Evolutionary conservation across 2,113 vertebrate genomes (phyloP).

Genomic region (Uria aalge): DNA sequence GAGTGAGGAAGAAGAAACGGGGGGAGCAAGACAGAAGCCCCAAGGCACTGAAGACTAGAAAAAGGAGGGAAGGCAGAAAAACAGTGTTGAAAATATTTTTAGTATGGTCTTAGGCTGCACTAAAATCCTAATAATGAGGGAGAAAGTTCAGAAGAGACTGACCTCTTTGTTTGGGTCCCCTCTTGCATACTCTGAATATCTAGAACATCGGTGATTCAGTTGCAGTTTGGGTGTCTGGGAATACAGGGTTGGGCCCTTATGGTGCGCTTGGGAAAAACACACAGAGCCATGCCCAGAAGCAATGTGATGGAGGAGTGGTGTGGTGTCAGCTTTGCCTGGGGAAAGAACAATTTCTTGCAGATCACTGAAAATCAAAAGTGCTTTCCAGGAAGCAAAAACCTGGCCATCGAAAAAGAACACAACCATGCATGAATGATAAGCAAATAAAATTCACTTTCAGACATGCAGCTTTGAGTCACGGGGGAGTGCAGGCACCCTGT

Average conservation of each 20-base stretch:
- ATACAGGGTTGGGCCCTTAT: not conserved
- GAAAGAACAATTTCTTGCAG: not conserved
- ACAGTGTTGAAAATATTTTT: not conserved
- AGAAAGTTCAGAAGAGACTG: not conserved
- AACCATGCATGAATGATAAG: conserved; percentile 1
- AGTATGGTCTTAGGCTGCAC: not conserved
- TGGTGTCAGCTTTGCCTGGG: not conserved
- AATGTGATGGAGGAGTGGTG: not conserved
- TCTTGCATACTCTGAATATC: not conserved
- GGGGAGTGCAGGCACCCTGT: not conserved
- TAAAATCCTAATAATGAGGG: not conserved
- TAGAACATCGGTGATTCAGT: not conserved
- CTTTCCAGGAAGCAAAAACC: conserved; percentile 31
- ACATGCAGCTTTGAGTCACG: conserved; percentile 26
- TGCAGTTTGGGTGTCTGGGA: not conserved
- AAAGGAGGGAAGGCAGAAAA: not conserved
- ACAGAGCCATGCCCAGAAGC: not conserved
- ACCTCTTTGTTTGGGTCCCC: not conserved
- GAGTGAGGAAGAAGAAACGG: not conserved
- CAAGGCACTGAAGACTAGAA: not conserved
- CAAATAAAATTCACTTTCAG: conserved; percentile 68
- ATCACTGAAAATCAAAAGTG: not conserved
- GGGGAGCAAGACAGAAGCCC: not conserved
- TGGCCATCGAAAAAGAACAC: not conserved
- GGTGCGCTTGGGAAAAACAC: not conserved